These are phyloP conservation scores for Carcharodon carcharias DNA, from an alignment of 2,797 vertebrate genomes.

Conservation along the genomic window DNA sequence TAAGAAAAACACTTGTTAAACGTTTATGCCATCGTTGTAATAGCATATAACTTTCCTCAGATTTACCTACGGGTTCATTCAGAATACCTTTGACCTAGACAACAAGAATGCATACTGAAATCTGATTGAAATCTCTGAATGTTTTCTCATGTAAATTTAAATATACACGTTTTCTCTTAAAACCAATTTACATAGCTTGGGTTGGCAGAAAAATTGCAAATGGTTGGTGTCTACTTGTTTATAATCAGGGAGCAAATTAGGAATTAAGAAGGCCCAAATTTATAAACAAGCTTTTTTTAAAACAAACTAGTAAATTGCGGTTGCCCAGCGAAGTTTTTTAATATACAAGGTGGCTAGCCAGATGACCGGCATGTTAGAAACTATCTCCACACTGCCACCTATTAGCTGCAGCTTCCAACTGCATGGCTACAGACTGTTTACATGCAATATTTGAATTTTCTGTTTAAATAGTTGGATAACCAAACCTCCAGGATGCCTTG, in stretches of 20 bases:
- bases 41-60: too few species aligned
- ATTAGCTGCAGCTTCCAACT: background rate
- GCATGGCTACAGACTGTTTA: background rate
- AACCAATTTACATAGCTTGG: background rate
- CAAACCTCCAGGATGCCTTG: background rate
- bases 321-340: background rate
- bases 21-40: background rate
- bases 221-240: background rate
- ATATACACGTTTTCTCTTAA: background rate
- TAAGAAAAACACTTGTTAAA: background rate
- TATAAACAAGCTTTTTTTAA: background rate
- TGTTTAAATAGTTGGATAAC: background rate
- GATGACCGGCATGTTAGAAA: background rate
- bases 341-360: background rate
- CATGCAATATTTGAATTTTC: background rate
- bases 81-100: background rate
- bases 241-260: background rate
- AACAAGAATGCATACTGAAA: background rate
- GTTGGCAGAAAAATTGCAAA: background rate
- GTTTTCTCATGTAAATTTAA: background rate
- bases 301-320: background rate
- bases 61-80: background rate
- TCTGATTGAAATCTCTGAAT: background rate
- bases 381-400: constrained; percentile 19
- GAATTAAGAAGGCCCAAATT: background rate